Conservation (phyloP, 2,113 vertebrate species). For the Scomber scombrus region DNA sequence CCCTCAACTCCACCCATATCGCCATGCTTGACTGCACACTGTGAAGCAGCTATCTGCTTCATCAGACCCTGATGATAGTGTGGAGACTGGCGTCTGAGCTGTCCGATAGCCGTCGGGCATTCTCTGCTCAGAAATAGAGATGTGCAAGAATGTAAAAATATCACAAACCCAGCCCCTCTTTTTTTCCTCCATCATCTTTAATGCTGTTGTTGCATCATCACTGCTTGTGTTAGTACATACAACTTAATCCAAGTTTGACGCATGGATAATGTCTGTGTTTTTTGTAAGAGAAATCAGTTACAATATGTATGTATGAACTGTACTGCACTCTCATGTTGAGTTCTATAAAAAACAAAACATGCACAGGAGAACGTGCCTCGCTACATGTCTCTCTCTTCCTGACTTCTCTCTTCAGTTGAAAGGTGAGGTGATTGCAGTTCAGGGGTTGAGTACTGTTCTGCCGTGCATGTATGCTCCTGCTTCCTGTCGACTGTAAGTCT, state of each 20-base stretch:
- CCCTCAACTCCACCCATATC: conserved; percentile 72
- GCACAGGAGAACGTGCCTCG: conserved; percentile 59
- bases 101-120: conserved; percentile 67
- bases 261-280: conserved; percentile 1
- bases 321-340: not conserved
- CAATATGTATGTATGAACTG: conserved; percentile 19
- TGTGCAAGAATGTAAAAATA: conserved; percentile 58
- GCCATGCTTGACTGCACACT: conserved; percentile 72
- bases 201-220: conserved; percentile 43
- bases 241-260: conserved; percentile 6
- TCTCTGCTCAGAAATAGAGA: conserved; percentile 70
- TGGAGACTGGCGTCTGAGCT: conserved; percentile 76
- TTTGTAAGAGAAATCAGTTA: conserved; percentile 6
- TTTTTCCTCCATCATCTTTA: conserved; percentile 13
- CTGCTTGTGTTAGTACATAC: conserved; percentile 4
- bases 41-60: conserved; percentile 76
- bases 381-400: conserved; percentile 62
- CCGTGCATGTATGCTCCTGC: conserved; percentile 63
- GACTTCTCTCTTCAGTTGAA: conserved; percentile 59
- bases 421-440: conserved; percentile 62
- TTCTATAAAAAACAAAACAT: not conserved
- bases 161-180: conserved; percentile 18
- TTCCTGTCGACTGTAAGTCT: conserved; percentile 78
- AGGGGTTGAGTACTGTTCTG: conserved; percentile 48
- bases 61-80: conserved; percentile 79